Percentiles rank a stretch among this genome's conserved stretches.
Evolutionary conservation across 2,888 invertebrate genomes (phyloP).

Genomic region (Cybosia mesomella): DNA sequence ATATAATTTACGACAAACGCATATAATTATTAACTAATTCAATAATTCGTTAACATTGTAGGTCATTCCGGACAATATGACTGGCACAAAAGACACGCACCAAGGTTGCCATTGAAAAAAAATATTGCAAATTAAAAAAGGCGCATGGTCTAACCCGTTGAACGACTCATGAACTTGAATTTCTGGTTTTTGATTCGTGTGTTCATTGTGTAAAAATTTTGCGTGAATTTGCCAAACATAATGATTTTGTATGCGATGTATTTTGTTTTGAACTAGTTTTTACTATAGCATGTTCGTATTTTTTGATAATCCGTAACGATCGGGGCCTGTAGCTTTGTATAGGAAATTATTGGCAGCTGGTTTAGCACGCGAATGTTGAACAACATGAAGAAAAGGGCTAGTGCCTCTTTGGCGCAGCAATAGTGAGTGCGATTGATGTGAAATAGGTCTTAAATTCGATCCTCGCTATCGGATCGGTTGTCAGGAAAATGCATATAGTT

Average conservation of each 20-base stretch:
- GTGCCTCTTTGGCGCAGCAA: background rate
- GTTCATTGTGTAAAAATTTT: slow-evolving; percentile 63
- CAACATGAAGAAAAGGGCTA: background rate
- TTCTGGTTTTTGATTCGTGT: slow-evolving; percentile 68
- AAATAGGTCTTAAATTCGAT: background rate
- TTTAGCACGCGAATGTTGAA: slow-evolving; percentile 14
- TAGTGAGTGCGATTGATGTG: background rate
- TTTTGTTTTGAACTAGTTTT: slow-evolving; percentile 68
- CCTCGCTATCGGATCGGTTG: background rate
- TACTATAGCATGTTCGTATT: slow-evolving; percentile 61
- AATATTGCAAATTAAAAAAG: slow-evolving; percentile 76
- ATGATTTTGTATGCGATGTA: slow-evolving; percentile 71
- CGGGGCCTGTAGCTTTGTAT: slow-evolving; percentile 2
- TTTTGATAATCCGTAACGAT: slow-evolving; percentile 50
- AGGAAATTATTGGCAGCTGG: slow-evolving; percentile 11
- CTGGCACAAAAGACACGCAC: slow-evolving; percentile 59
- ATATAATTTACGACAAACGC: slow-evolving; percentile 62
- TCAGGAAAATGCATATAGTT: background rate
- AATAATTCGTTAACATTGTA: slow-evolving; percentile 77
- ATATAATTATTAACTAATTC: slow-evolving; percentile 79
- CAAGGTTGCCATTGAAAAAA: slow-evolving; percentile 64
- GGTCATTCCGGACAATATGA: slow-evolving; percentile 80
- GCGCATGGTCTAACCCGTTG: slow-evolving; percentile 79
- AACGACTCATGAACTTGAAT: slow-evolving; percentile 68
- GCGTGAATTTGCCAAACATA: slow-evolving; percentile 78